phyloP scores from a whole-genome alignment of 2,113 vertebrate species.

The Pseudorectes ferrugineus region DNA sequence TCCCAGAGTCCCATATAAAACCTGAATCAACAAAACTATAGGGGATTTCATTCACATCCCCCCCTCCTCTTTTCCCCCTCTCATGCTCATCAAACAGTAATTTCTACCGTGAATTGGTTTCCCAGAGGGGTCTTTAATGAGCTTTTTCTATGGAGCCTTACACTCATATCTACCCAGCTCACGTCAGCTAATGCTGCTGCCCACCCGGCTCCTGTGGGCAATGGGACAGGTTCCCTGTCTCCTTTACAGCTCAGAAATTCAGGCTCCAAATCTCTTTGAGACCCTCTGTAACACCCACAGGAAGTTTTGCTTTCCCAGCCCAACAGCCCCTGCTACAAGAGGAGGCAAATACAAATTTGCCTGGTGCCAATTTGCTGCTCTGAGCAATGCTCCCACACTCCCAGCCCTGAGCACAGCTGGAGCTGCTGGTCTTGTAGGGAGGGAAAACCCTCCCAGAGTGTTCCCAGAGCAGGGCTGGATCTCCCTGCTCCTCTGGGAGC shows the following conservation, averaged over 20 bases:
- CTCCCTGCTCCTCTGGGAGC: background rate
- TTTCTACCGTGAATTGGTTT: slow-evolving; percentile 20
- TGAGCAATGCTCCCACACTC: fast-evolving
- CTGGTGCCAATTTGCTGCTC: background rate
- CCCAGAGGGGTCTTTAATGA: slow-evolving; percentile 30
- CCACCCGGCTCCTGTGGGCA: background rate
- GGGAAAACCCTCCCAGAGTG: background rate
- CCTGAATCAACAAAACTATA: slow-evolving; percentile 35
- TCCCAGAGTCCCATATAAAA: background rate
- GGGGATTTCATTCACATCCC: background rate
- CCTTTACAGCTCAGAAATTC: background rate
- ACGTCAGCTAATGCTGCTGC: background rate
- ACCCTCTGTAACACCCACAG: fast-evolving
- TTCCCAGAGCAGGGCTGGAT: background rate
- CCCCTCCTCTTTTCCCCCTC: background rate
- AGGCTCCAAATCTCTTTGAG: background rate
- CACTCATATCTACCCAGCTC: background rate
- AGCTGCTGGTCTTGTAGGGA: background rate
- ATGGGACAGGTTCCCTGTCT: background rate
- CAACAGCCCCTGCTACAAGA: background rate
- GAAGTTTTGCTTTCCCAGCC: background rate
- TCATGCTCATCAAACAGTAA: slow-evolving; percentile 34
- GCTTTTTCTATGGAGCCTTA: background rate
- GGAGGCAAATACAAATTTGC: background rate
- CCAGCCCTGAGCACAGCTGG: background rate